Base-by-base conservation (phyloP, 2,113 vertebrate species). In the Nesospiza acunhae region DNA sequence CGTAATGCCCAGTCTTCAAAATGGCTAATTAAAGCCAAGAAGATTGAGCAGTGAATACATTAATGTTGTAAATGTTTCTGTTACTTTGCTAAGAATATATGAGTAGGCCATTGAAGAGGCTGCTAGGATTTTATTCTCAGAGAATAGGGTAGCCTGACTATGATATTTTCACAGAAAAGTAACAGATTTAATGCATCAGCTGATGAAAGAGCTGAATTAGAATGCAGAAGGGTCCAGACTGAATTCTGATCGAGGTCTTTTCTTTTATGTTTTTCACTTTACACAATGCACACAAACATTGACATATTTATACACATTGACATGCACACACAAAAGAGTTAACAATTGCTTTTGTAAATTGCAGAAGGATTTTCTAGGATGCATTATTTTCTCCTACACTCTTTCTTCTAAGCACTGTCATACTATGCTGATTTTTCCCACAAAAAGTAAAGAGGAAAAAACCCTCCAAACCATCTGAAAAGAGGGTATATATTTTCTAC, bases 1-100 rank as follows among this genome's bases (percentile, higher is more conserved):
- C 91, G 44, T 56, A 92, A 89, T 93, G 78, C 35, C 52, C 50
- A 58, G 12, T 91, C 42, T 92, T 90, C 60, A 93, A 41, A 50
- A 74, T 4, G 11, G 31, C 62, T 96, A 94, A 96, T 96, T 97
- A 97, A 95, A 84, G 6, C 15, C 49, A 87, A 49, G 31, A 80
- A 94, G 80, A 93, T 30, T 94, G 78, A 96, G 83, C 12, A 73
- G 28, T 68, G 69, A 95, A 95, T 94, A 59, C 13, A 91, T 93
- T 84, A 74, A 90, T 62, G 24, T 55, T 90, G 59, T 41, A 87
- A 85, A 90, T 62, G 24, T 52, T 94, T 93, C 64, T 3, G 4
- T 75, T 87, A 66, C 60, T 63, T 90, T 30, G 53, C 56, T 77
- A 83, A 92, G 67, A 55, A 59, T 76, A 53, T 67, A 59, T 24